Base-by-base conservation (phyloP, 2,888 invertebrate genomes). In the Protula sp. region DNA sequence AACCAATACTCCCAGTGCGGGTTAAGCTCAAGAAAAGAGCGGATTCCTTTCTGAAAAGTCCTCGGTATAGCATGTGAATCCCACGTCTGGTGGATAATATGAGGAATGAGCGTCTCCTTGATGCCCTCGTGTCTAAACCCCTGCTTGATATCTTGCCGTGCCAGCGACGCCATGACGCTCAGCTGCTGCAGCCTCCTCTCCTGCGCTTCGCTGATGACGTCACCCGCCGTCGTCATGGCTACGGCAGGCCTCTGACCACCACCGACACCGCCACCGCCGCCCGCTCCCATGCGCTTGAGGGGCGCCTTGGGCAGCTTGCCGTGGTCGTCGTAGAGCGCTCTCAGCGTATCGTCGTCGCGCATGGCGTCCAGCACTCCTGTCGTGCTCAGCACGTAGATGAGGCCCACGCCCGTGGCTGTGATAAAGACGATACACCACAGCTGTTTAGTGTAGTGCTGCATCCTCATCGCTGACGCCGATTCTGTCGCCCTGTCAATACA, bases 1-100 rank as follows among this genome's bases (percentile, higher is more conserved):
- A 80, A 64, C 72, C 73, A 75, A 59, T 78, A 77, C 55, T 74
- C 70, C 76, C 78, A 79, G 27, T 69, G 73, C 2, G 78, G 78
- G 60, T 79, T 73, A 28, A 70, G 64, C 5, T 64, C 55, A 9
- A 64, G 57, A 78, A 78, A 79, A 0, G 75, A 70, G 58, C 71
- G 29, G 26, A 69, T 66, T 65, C 68, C 67, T 2, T 26, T 31
- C 4, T n/a, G 30, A 56, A 62, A 65, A 3, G 38, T 30, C n/a
- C 29, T 22, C 9, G 67, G 69, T 2, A 69, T 55, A 4, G 30
- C n/a, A 9, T 56, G 2, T 1, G 56, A 60, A 45, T 69, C 66
- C 69, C 69, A 69, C 3, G 65, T 65, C 57, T 68, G 66, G 56
- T 67, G 67, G 14, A 67, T 57, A 28, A 67, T 67, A 30, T 62